Conservation (phyloP, 1,140 invertebrate species). For the Choristoneura fumiferana region DNA sequence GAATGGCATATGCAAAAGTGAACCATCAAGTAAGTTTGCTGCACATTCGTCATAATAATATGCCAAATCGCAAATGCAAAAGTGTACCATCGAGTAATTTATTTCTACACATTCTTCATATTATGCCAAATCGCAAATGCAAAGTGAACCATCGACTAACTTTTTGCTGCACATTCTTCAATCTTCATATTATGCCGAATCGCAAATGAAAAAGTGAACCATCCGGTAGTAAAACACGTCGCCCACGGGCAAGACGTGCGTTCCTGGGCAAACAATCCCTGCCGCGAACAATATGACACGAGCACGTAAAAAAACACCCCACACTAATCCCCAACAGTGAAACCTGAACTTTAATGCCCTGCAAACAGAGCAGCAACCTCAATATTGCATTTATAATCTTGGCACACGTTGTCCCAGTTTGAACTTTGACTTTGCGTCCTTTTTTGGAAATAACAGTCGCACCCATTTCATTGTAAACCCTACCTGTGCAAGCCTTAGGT, state of each 20-base stretch:
- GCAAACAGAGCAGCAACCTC: neutral
- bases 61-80: neutral
- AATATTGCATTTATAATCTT: slow-evolving; percentile 19
- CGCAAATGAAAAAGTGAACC: neutral
- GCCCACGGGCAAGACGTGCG: slow-evolving; percentile 7
- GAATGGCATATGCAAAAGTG: no score
- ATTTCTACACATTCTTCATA: neutral
- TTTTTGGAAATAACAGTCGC: slow-evolving; percentile 30
- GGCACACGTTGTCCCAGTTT: slow-evolving; percentile 31
- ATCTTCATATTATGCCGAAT: slow-evolving; percentile 37
- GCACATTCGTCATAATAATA: no score
- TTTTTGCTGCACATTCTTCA: slow-evolving; percentile 9
- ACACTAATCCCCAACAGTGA: neutral
- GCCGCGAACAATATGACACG: slow-evolving; percentile 28
- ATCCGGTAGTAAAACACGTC: neutral
- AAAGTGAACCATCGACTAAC: slow-evolving; percentile 14
- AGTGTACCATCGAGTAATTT: no score
- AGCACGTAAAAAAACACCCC: slow-evolving; percentile 32
- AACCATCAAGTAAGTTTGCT: no score
- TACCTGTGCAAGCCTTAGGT: slow-evolving; percentile 6
- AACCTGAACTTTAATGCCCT: slow-evolving; percentile 34
- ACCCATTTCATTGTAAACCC: slow-evolving; percentile 22
- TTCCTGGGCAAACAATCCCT: slow-evolving; percentile 17
- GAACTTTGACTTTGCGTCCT: slow-evolving; percentile 50
- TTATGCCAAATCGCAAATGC: neutral